Conservation (phyloP, 2,113 vertebrate genomes). For the Typhlomys cinereus region DNA sequence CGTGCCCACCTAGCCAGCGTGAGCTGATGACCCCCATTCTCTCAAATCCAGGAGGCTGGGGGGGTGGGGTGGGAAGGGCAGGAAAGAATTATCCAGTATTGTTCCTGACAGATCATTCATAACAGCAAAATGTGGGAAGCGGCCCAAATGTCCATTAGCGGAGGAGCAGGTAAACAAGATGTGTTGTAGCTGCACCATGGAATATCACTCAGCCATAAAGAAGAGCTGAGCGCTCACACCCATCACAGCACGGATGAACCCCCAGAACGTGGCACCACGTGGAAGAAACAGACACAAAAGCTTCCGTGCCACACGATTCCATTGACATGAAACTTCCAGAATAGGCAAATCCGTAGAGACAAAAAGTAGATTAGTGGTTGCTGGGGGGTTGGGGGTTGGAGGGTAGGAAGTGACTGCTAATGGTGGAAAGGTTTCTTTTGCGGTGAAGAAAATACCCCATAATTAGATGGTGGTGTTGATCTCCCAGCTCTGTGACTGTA, state of each 20-base stretch:
- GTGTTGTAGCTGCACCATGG: neutral
- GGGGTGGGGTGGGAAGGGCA: neutral
- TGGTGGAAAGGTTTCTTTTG: neutral
- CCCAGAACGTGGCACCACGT: neutral
- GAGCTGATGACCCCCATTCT: neutral
- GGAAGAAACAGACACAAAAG: neutral
- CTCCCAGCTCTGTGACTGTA: neutral
- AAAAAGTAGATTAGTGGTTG: conserved; percentile 9
- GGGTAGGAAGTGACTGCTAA: neutral
- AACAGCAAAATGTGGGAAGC: conserved; percentile 9
- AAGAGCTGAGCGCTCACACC: neutral
- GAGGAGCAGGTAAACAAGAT: neutral
- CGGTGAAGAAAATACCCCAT: neutral
- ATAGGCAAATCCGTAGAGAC: neutral
- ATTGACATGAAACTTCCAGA: neutral
- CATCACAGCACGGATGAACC: neutral
- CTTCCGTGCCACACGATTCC: neutral
- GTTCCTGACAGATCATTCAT: conserved; percentile 34
- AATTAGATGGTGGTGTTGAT: neutral
- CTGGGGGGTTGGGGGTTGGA: neutral
- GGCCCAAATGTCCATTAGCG: neutral
- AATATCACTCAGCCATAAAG: conserved; percentile 23
- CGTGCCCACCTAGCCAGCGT: neutral
- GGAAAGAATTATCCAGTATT: neutral
- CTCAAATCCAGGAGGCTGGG: neutral